Base-by-base conservation (phyloP, 1,140 invertebrate genomes). In the Zaprionus ghesquierei region DNA sequence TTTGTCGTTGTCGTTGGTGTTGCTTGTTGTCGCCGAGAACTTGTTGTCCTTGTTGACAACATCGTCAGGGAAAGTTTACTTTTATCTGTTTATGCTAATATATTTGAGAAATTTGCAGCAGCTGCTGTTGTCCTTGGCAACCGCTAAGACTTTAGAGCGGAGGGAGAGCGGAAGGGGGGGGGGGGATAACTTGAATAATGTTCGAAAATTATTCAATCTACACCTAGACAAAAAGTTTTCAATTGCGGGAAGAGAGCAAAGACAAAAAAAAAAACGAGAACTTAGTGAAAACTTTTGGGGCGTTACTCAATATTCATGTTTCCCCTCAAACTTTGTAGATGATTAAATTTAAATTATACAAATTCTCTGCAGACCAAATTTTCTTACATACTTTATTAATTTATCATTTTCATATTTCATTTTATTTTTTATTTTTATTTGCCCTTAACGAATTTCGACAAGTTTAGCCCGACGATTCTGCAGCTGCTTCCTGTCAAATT, bases 41-140 rank as follows among this genome's bases (percentile, higher is more conserved):
- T 9, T 73, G 33, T 18, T 46, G 27, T 65, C 31, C 77, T 85
- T 77, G 77, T 85, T 86, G 77, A 86, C 81, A 86, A 65, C 76
- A 59, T 77, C 69, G 71, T 78, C 81, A 73, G 81, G 66, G 75
- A 78, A 73, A 85, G 82, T 85, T 85, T 72, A 68, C 77, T 85
- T 86, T 86, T 78, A 85, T 85, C 78, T 75, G 82, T 77, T 87
- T 85, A 85, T 87, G 81, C 81, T 85, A 85, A 85, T 85, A 85
- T 55, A 87, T 81, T 75, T 55, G 51, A 64, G 62, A 54, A 78
- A 69, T 79, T 78, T 78, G 64, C 69, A 87, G 53, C 82, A 87
- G 81, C 75, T 81, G 82, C 75, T 81, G 38, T 76, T 59, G 33
- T 27, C 33, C 25, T 18, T 33, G 50, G 13, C 50, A 23, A 10